Percentiles rank a stretch among this genome's conserved stretches.
These are phyloP conservation scores for Cheilosia scutellata DNA, from an alignment of 2,888 invertebrate genomes.

Conservation along the genomic window DNA sequence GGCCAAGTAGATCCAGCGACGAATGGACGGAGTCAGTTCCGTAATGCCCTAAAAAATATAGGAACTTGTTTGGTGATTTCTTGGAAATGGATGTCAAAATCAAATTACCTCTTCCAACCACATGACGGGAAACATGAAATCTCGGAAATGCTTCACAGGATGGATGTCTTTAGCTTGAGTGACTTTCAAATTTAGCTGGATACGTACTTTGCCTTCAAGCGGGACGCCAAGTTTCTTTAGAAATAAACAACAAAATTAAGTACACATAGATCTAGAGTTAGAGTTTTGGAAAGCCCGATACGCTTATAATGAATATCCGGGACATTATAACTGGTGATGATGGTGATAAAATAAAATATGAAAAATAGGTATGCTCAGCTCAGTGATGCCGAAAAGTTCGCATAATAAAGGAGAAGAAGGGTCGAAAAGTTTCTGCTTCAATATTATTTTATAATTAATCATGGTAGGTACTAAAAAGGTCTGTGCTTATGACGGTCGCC, in stretches of 20 bases:
- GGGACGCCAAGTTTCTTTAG: conserved; percentile 93
- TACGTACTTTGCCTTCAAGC: conserved; percentile 91
- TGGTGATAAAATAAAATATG: too few species aligned
- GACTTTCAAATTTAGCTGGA: conserved; percentile 92
- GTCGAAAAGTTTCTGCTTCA: too few species aligned
- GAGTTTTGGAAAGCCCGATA: too few species aligned
- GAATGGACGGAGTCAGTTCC: conserved; percentile 91
- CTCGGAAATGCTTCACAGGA: conserved; percentile 90
- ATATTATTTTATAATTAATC: too few species aligned
- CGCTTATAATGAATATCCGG: too few species aligned
- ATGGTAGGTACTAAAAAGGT: too few species aligned
- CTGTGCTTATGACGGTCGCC: too few species aligned
- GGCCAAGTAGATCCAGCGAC: conserved; percentile 91
- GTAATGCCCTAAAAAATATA: conserved; percentile 87
- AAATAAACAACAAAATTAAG: not conserved
- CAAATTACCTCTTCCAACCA: conserved; percentile 92
- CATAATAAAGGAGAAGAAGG: too few species aligned
- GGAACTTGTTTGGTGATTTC: not conserved
- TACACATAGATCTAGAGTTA: too few species aligned
- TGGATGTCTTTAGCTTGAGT: conserved; percentile 89
- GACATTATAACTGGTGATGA: too few species aligned
- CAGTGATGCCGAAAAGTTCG: too few species aligned
- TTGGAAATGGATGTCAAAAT: not conserved
- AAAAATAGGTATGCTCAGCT: too few species aligned
- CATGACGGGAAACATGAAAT: conserved; percentile 93